phyloP scores from a whole-genome alignment of 2,888 invertebrate species.

The Chloromyia formosa region DNA sequence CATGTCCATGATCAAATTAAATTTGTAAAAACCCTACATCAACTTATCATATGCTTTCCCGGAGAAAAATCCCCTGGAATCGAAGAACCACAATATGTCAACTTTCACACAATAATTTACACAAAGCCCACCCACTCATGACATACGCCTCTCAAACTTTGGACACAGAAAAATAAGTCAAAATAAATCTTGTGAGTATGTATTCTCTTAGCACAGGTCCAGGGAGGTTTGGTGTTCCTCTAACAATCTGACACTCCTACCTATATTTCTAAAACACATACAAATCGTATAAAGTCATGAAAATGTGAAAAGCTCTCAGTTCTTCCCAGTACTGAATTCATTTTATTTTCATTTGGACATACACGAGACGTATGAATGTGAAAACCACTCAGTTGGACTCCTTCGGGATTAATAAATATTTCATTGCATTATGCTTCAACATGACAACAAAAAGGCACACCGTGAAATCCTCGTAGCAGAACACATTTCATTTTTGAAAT shows the following conservation, averaged over 20 bases:
- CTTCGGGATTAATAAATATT: constrained; percentile 42
- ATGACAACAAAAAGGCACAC: constrained; percentile 34
- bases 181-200: constrained; percentile 22
- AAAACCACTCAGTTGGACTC: constrained; percentile 31
- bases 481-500: too few relatives aligned
- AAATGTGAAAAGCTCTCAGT: constrained; percentile 6
- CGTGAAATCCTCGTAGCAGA: too few relatives aligned
- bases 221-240: not conserved
- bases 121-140: not conserved
- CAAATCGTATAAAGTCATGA: not conserved
- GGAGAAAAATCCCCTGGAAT: too few relatives aligned
- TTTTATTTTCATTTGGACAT: constrained; percentile 35
- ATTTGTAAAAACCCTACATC: too few relatives aligned
- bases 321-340: constrained; percentile 12
- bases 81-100: too few relatives aligned
- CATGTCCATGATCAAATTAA: too few relatives aligned
- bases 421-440: constrained; percentile 37
- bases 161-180: constrained; percentile 29
- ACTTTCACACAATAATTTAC: not conserved
- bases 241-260: not conserved
- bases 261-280: not conserved
- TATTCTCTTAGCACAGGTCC: constrained; percentile 14
- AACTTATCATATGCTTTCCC: too few relatives aligned
- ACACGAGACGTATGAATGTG: constrained; percentile 38
- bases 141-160: constrained; percentile 13